These are phyloP conservation scores for Bombus superbus DNA, from an alignment of 1,140 invertebrate species.

Conservation along the genomic window DNA sequence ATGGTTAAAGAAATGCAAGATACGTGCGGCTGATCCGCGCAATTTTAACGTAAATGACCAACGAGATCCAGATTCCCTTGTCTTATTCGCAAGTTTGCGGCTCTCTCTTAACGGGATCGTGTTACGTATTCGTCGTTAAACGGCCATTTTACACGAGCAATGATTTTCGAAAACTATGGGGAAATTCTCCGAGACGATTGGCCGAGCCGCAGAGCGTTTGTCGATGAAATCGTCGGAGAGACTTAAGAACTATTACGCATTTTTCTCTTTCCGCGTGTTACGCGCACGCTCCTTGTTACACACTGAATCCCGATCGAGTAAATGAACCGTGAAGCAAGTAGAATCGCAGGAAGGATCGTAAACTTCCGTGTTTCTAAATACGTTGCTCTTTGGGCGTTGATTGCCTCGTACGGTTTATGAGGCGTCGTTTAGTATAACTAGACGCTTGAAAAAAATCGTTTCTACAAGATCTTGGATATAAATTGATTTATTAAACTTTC, in stretches of 20 bases:
- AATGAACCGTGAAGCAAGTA: background rate
- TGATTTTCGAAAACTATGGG: no score
- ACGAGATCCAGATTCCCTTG: no score
- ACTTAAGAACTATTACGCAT: constrained; percentile 1
- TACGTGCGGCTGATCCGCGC: background rate
- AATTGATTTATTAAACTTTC: background rate
- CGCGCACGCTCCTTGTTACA: background rate
- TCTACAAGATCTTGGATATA: background rate
- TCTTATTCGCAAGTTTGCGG: background rate
- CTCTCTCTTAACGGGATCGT: background rate
- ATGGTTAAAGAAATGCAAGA: background rate
- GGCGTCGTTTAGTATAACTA: background rate
- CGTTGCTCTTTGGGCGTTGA: background rate
- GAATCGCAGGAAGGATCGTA: background rate
- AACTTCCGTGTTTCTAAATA: constrained; percentile 14
- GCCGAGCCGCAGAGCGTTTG: background rate
- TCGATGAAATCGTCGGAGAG: background rate
- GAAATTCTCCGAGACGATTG: background rate
- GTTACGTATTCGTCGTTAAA: background rate
- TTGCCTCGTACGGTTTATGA: background rate
- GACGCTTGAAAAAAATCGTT: background rate
- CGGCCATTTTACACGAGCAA: background rate
- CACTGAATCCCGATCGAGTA: background rate
- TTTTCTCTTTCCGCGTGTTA: background rate
- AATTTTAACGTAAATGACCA: background rate